Evolutionary conservation across 2,888 invertebrate genomes (phyloP).

Genomic region (Drosophila kanekoi): DNA sequence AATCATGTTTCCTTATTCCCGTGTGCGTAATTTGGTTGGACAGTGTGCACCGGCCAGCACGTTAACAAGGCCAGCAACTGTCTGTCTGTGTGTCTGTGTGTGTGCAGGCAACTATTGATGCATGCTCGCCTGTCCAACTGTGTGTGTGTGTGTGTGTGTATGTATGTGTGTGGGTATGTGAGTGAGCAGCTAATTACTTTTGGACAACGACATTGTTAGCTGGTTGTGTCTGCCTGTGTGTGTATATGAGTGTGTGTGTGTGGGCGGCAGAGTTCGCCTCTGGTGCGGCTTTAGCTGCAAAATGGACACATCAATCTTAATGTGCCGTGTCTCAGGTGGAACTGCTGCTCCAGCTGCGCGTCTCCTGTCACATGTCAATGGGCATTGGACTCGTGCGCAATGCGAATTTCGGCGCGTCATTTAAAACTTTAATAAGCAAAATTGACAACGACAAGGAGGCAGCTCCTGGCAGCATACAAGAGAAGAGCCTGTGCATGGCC

Average conservation of each 20-base stretch:
- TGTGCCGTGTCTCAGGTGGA: conserved; percentile 71
- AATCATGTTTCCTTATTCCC: conserved; percentile 82
- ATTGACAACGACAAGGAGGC: conserved; percentile 69
- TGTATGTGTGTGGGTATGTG: conserved; percentile 1
- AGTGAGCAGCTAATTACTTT: conserved; percentile 71
- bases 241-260: conserved; percentile 7
- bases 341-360: conserved; percentile 13
- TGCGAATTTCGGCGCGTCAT: conserved; percentile 78
- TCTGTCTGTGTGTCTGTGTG: conserved; percentile 14
- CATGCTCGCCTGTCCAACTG: conserved; percentile 25
- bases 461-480: conserved; percentile 1
- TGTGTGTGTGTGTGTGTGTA: conserved; percentile 26
- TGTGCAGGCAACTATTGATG: conserved; percentile 66
- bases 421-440: conserved; percentile 78
- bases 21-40: conserved; percentile 77
- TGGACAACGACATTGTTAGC: conserved; percentile 62
- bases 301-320: conserved; percentile 76
- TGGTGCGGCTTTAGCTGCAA: conserved; percentile 44
- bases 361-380: conserved; percentile 72
- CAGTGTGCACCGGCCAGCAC: conserved; percentile 60
- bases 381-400: conserved; percentile 54
- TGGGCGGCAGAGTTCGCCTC: conserved; percentile 12
- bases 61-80: conserved; percentile 62
- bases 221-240: conserved; percentile 17
- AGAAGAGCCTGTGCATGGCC: background rate